Evolutionary conservation across 2,113 vertebrate species (phyloP), one percentile per base, ranked within the genome.

Genomic region (Anarrhichthys ocellatus): DNA sequence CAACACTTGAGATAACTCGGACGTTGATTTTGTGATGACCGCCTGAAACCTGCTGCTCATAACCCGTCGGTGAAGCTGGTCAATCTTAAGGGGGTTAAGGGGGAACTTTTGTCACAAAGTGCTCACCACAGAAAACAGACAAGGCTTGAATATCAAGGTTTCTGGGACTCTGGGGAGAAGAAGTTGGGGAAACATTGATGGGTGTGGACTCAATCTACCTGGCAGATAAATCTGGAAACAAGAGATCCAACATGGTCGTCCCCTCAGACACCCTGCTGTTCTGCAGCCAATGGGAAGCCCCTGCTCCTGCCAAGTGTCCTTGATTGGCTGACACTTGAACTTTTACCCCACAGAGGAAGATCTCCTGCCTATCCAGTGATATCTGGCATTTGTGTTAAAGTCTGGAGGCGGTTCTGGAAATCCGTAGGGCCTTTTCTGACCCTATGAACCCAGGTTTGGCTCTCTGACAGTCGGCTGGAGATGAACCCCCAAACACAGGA

Each of bases 271-370:
- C 22, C 22, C 4, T 48, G 27, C 46, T 46, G 15, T 2, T 34
- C 44, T 38, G 61, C 62, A 78, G 63, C 59, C 48, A 56, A 38
- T 56, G 15, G 14, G 24, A 67, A 50, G 34, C 73, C 61, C 59
- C 36, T 79, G 61, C 22, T 54, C 52, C 22, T n/a, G 3, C 73
- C 75, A 82, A 76, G 82, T 88, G 78, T 78, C 82, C 82, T 76
- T 80, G 50, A 79, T 76, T 46, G 44, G 15, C 46, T 48, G 46
- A 48, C 17, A 48, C 38, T 62, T 81, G 78, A 84, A 22, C 64
- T 67, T 48, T 71, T 54, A 46, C 59, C 62, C 52, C 42, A 62
- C 11, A 13, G 24, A 65, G 6, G 62, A 17, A 52, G 40, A 9
- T 59, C 20, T 2, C 11, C 50, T 76, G 44, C 38, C 61, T 52